Percentiles rank a stretch among this genome's conserved stretches.
Evolutionary conservation across 2,113 vertebrate species (phyloP).

Genomic region (Philantomba maxwellii): DNA sequence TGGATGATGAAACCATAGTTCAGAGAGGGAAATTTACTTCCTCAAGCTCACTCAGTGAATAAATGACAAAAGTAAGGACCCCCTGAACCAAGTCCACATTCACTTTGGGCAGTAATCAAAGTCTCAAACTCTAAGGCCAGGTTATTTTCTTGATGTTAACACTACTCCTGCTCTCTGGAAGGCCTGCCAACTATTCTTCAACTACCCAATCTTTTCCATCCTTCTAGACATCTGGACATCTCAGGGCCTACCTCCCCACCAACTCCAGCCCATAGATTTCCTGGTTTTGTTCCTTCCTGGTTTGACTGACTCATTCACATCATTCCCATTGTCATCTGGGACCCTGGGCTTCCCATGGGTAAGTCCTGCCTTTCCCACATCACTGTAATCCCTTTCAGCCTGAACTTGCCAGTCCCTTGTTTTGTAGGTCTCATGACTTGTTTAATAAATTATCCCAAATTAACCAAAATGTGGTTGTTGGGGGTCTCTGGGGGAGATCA

Average conservation of each 20-base stretch:
- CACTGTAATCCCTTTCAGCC: background rate
- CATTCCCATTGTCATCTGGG: background rate
- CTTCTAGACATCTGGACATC: background rate
- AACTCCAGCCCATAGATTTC: accelerated
- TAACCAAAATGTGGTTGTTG: background rate
- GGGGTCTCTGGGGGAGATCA: background rate
- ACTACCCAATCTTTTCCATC: background rate
- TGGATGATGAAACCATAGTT: background rate
- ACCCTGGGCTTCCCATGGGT: background rate
- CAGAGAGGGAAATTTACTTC: background rate
- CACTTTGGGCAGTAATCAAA: background rate
- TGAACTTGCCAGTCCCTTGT: background rate
- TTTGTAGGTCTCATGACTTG: background rate
- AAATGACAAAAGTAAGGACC: background rate
- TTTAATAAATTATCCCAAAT: background rate
- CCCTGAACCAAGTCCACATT: background rate
- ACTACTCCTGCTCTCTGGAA: background rate
- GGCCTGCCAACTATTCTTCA: background rate
- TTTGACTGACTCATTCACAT: background rate
- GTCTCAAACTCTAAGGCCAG: background rate
- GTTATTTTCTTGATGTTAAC: background rate
- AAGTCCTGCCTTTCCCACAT: background rate
- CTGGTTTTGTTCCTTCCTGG: background rate
- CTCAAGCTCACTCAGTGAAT: background rate
- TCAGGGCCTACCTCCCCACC: background rate